Base-by-base conservation (phyloP, 2,888 invertebrate species). In the Leucoma salicis region DNA sequence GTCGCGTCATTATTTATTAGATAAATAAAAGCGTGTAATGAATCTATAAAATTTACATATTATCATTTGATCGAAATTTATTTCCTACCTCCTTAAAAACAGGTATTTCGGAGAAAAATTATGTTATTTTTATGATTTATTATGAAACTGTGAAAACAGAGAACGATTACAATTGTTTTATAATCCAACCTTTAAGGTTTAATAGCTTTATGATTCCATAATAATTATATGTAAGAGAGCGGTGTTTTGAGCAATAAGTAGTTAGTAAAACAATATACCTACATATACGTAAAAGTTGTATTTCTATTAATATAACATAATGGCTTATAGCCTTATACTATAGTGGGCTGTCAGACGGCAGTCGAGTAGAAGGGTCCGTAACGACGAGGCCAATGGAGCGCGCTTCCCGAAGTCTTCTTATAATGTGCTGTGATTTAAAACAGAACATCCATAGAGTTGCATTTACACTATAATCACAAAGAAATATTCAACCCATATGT, bases 301-400 rank as follows among this genome's bases (percentile, higher is more conserved):
- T 35, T 31, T 38, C 21, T 15, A 18, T 38, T 16, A 18, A 21
- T 10, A 16, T 38, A 39, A 15, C n/a, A n/a, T n/a, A n/a, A n/a
- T n/a, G n/a, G n/a, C n/a, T n/a, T n/a, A n/a, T 8, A 21, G 8
- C 5, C 4, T 21, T 6, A 42, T 36, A 8, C 11, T 21, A 15
- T 36, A 48, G 47, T n/a, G n/a, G 16, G 18, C 53, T 66, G 70
- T 70, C 78, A 78, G 74, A 73, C 74, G 75, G 69, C 56, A 60
- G 63, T 63, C 66, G 61, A 52, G 61, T 55, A 64, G 64, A 69
- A 75, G 78, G 80, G 74, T 65, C 57, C 59, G 61, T 74, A 77
- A 74, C 79, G 78, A 74, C 78, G 74, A 55, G 75, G 76, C 78
- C 86, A 87, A 86, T 88, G 86, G 77, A 86, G 87, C 88, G 86